Conservation (phyloP, 2,797 vertebrate genomes). For the Potorous gilbertii region DNA sequence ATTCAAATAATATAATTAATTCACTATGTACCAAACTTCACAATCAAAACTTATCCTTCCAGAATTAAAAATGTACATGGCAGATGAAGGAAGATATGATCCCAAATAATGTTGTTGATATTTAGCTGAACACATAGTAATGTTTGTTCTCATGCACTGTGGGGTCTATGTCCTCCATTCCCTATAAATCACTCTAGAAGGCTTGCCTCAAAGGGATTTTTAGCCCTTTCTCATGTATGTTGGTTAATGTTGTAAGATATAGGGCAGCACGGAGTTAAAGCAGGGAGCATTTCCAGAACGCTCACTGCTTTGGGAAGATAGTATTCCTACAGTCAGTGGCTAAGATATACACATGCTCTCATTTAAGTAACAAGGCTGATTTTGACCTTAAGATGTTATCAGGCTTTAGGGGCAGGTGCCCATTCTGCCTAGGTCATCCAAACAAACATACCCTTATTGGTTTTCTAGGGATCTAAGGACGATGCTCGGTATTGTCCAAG, state of each 20-base stretch:
- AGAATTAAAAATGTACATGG: neutral
- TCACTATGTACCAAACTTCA: neutral
- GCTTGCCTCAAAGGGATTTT: constrained; percentile 27
- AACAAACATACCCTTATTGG: neutral
- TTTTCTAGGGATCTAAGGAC: constrained; percentile 38
- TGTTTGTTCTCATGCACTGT: neutral
- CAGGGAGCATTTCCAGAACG: neutral
- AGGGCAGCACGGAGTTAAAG: neutral
- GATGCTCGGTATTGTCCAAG: neutral
- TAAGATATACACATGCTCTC: neutral
- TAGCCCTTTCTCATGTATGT: neutral
- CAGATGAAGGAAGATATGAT: neutral
- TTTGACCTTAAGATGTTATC: neutral
- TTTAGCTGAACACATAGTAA: neutral
- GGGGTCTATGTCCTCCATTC: constrained; percentile 29
- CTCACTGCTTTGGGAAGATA: neutral
- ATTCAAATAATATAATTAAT: neutral
- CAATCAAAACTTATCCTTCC: constrained; percentile 15
- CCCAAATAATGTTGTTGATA: neutral
- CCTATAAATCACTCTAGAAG: constrained; percentile 1
- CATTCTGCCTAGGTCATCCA: neutral
- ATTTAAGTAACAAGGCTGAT: neutral
- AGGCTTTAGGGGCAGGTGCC: neutral
- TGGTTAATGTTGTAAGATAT: neutral
- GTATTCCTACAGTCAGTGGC: neutral